These are phyloP conservation scores for Himalopsyche japonica DNA, from an alignment of 2,888 invertebrate species.

Conservation along the genomic window DNA sequence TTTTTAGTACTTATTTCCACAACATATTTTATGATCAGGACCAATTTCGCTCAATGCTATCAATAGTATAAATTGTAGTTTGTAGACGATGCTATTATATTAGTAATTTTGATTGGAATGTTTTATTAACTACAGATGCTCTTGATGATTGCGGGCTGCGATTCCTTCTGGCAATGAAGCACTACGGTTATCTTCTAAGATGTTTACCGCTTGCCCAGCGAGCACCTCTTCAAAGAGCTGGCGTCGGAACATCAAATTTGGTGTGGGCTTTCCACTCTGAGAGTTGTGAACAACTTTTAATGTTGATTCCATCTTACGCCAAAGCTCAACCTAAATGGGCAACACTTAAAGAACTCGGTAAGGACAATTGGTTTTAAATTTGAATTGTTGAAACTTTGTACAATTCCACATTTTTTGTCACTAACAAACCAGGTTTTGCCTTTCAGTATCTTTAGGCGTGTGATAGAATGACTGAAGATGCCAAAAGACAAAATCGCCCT, in stretches of 20 bases:
- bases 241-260: slow-evolving; percentile 86
- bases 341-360: slow-evolving; percentile 83
- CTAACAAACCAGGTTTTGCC: no score
- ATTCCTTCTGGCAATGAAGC: slow-evolving; percentile 95
- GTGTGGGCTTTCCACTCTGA: slow-evolving; percentile 99
- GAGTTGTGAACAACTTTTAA: slow-evolving; percentile 91
- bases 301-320: slow-evolving; percentile 84
- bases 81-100: no score
- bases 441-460: no score
- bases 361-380: no score
- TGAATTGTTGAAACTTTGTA: no score
- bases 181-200: slow-evolving; percentile 91
- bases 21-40: no score
- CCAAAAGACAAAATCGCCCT: no score
- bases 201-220: slow-evolving; percentile 92
- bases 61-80: no score
- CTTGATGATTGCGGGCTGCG: slow-evolving; percentile 97
- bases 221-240: slow-evolving; percentile 81
- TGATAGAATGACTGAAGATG: no score
- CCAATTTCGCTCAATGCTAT: no score
- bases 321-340: slow-evolving; percentile 88
- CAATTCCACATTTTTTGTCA: no score
- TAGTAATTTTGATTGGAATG: neutral
- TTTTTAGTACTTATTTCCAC: no score
- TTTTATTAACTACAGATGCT: slow-evolving; percentile 61